Base-by-base conservation (phyloP, 2,113 vertebrate genomes). In the Hoplias malabaricus region DNA sequence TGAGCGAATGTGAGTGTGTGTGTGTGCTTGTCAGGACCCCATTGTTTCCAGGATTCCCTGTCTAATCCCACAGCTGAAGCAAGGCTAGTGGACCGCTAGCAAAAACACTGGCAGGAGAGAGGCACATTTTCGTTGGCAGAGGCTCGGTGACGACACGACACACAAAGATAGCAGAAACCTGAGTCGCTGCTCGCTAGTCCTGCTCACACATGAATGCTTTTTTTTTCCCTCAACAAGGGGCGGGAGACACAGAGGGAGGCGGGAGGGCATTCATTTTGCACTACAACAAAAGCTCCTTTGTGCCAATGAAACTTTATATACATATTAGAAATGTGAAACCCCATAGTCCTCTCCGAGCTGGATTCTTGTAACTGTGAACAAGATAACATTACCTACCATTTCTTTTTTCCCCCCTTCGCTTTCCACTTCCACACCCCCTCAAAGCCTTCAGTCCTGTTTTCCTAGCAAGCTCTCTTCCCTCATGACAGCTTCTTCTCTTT, bases 331-430 rank as follows among this genome's bases (percentile, higher is more conserved):
- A 93, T 88, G 84, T 54, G 89, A 93, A 93, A 93, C 93, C 84
- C 86, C 82, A 83, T 61, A 67, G 86, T 89, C 87, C 89, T 88
- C 86, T 82, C 84, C 80, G 75, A 90, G 89, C 88, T 86, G 90
- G 89, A 93, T 92, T 93, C 91, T 93, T 92, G 91, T 91, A 93
- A 93, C 92, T 93, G 91, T 93, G 92, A 93, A 91, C 90, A 91
- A 93, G 92, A 91, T 93, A 92, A 92, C 90, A 89, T 92, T 91
- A 93, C 92, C 90, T 78, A 87, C 90, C 88, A 91, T 91, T 91
- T 88, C n/a, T n/a, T 90, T 87, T 86, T 10, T 53, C 48, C 73
- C 80, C 84, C 83, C 83, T 82, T 85, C 86, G 38, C 85, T 72
- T 59, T 67, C 62, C 56, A 61, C 43, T 50, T 62, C 84, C 77